Conservation (phyloP, 2,888 invertebrate genomes). For the Drosophila lutescens region DNA sequence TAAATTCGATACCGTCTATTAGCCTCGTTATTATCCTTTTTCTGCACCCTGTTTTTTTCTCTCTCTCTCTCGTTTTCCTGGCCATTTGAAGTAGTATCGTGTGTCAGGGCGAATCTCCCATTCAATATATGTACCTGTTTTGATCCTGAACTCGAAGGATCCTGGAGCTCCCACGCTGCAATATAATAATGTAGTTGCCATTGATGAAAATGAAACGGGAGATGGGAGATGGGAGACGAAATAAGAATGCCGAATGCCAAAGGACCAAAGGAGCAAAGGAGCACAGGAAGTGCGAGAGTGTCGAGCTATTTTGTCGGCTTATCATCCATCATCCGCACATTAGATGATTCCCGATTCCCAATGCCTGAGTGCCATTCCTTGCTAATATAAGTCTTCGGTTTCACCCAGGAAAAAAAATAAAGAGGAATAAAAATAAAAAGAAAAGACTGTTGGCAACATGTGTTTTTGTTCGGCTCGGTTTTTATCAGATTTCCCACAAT, state of each 20-base stretch:
- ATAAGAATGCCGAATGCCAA: too few relatives aligned
- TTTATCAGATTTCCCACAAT: slow-evolving; percentile 72
- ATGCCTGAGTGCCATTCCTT: slow-evolving; percentile 30
- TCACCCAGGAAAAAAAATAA: slow-evolving; percentile 29
- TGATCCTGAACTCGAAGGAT: slow-evolving; percentile 6
- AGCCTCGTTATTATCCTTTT: slow-evolving; percentile 81
- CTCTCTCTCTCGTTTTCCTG: neutral
- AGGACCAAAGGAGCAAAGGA: neutral
- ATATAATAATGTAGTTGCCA: slow-evolving; percentile 55
- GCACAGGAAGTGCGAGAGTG: slow-evolving; percentile 50
- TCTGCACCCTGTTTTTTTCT: slow-evolving; percentile 6
- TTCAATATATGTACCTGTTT: slow-evolving; percentile 18
- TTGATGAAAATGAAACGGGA: slow-evolving; percentile 79
- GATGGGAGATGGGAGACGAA: slow-evolving; percentile 31
- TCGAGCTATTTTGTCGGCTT: slow-evolving; percentile 60
- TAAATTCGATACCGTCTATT: slow-evolving; percentile 83
- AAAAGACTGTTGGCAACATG: slow-evolving; percentile 38
- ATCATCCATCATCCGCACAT: slow-evolving; percentile 64
- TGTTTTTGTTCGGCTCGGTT: slow-evolving; percentile 28
- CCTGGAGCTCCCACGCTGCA: slow-evolving; percentile 72
- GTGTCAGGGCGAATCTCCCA: slow-evolving; percentile 62
- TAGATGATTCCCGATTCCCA: slow-evolving; percentile 33
- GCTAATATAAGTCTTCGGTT: slow-evolving; percentile 68
- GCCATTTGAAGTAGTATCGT: slow-evolving; percentile 82
- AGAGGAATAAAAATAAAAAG: neutral